A percentile compares a stretch with the other conserved stretches of the same genome.
These are phyloP conservation scores for Pissodes strobi DNA, from an alignment of 1,140 invertebrate species.

Conservation along the genomic window DNA sequence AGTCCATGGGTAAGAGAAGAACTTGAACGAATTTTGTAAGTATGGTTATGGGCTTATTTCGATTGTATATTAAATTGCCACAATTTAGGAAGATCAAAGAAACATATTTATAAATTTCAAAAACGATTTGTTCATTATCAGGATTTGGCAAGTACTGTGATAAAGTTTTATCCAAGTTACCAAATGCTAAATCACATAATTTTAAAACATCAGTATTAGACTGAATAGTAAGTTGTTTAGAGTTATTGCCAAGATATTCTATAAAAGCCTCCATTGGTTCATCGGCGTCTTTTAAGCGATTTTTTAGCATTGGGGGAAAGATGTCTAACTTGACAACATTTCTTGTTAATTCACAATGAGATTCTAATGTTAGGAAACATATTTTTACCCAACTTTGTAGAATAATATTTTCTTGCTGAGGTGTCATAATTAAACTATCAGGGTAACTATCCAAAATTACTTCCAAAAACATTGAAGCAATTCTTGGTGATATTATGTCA, in stretches of 20 bases:
- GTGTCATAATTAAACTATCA: slow-evolving; percentile 34
- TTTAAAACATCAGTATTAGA: slow-evolving; percentile 17
- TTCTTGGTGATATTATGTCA: slow-evolving; percentile 36
- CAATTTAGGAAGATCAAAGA: slow-evolving; percentile 43
- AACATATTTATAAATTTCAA: slow-evolving; percentile 44
- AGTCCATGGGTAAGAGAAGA: slow-evolving; percentile 46
- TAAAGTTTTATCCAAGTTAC: slow-evolving; percentile 43
- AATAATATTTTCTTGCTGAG: slow-evolving; percentile 38
- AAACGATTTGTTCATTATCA: slow-evolving; percentile 38
- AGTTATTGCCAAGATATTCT: slow-evolving; percentile 31
- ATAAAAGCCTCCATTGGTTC: slow-evolving; percentile 43
- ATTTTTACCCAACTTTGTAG: slow-evolving; percentile 44
- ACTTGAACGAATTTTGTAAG: slow-evolving; percentile 43
- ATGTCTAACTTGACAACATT: slow-evolving; percentile 41
- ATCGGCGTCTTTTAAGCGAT: slow-evolving; percentile 12
- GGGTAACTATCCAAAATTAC: slow-evolving; percentile 40
- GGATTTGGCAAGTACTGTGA: slow-evolving; percentile 36
- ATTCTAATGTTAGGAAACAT: slow-evolving; percentile 39
- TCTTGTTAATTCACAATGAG: slow-evolving; percentile 31
- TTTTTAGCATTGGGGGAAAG: slow-evolving; percentile 36
- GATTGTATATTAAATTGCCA: slow-evolving; percentile 45
- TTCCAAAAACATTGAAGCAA: slow-evolving; percentile 37
- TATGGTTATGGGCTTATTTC: slow-evolving; percentile 41
- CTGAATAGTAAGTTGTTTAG: slow-evolving; percentile 11
- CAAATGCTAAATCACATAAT: slow-evolving; percentile 44